Base-by-base conservation (phyloP, 1,140 invertebrate genomes). In the Drosophila equinoxialis region DNA sequence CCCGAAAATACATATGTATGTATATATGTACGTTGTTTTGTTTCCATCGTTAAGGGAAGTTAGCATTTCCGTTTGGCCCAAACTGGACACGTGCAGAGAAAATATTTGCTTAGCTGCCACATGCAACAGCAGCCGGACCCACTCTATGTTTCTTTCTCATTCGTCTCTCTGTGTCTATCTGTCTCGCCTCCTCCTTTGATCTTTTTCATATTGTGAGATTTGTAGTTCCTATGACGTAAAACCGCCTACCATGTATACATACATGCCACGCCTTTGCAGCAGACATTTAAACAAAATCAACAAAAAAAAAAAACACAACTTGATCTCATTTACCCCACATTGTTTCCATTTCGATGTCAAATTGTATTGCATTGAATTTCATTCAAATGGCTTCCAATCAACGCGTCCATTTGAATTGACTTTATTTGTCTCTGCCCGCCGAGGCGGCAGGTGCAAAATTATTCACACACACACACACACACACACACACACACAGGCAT, bases 271-370 rank as follows among this genome's bases (percentile, higher is more conserved):
- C 39, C 39, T 58, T 45, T 17, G 35, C 33, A 57, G 65, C 42
- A 57, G 61, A 62, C 69, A 23, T 51, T 20, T 51, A 51, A 51
- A 51, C 17, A 51, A 51, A 51, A 20, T 8, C 45, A 48, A 48
- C 14, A 48, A 51, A 51, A 70, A 68, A 30, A 30, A 30, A 6
- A 30, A 30, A 30, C 6, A 30, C 23, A 26, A 68, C 33, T 45
- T 63, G 61, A 76, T 76, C 77, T 79, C 72, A 79, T 79, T 79
- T 79, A 57, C 45, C 45, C 45, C 45, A 51, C 65, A 76, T 79
- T 79, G 68, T 79, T 51, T 51, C 45, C 45, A 42, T 54, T 66
- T 57, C 42, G 60, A 60, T 72, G 57, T 59, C 57, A 59, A 59
- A 59, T 71, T 73, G 48, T 68, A 72, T 69, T 76, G 65, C 65